Evolutionary conservation across 37 sponge, comb jelly and placozoan genomes (phyloP), one percentile per base, ranked within the genome.

Genomic region (Chondrosia reniformis): DNA sequence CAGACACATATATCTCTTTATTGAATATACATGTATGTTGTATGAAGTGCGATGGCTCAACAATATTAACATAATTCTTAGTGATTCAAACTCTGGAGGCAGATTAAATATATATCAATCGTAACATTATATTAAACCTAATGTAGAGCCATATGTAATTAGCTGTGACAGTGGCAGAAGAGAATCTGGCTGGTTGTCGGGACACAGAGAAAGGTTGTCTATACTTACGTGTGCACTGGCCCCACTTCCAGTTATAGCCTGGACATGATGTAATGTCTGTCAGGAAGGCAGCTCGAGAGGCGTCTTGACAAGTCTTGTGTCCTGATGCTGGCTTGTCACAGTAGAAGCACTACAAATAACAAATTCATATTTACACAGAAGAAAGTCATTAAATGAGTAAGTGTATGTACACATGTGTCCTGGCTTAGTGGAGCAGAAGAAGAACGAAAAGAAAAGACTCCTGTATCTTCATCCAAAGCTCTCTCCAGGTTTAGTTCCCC

Each of bases 221-320:
- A n/a, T 12, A 69, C 72, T 69, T 6, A 69, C 72, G 42, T 4
- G 9, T 25, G 22, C 72, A 69, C 72, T 69, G 72, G n/a, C 72
- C 72, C 72, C 72, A 69, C 72, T 69, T 69, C 72, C 72, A 69
- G 10, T 69, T 19, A 25, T 69, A 69, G 2, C 72, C 72, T n/a
- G 72, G 72, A 39, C 72, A 69, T 1, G 24, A 13, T 1, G 7
- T 21, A 4, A 69, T 37, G 44, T 69, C 72, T 39, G 72, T 69
- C 41, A 69, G 43, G 72, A 69, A 69, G 37, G 22, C 43, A 13
- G 25, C 72, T 13, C 21, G 39, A 2, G 39, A 4, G 44, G 42
- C 72, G 4, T 13, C 4, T 3, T 39, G 42, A 40, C 72, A 69
- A 25, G 7, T 37, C 10, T 59, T 13, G 28, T 13, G 17, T 30